Conservation (phyloP, 2,888 invertebrate genomes). For the Drosophila atroscutellata region DNA sequence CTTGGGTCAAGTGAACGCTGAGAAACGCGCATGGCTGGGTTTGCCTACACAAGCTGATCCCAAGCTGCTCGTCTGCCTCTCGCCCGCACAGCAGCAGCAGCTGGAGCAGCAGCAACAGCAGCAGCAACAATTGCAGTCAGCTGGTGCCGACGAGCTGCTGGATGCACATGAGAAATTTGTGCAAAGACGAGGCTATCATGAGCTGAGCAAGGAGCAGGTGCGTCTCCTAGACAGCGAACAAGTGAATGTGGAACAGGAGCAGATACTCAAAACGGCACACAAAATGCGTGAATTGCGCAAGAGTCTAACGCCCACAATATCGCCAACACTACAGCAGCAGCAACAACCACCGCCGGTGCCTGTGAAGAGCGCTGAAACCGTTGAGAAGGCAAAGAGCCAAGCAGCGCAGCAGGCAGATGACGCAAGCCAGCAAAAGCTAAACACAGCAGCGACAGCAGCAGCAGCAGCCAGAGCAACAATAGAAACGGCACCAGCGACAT, state of each 20-base stretch:
- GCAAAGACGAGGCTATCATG: conserved; percentile 88
- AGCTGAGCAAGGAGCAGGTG: conserved; percentile 82
- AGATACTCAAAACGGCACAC: conserved; percentile 77
- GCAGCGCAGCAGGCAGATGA: conserved; percentile 55
- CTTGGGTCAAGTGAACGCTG: conserved; percentile 24
- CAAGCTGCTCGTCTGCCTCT: conserved; percentile 88
- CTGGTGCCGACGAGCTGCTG: conserved; percentile 86
- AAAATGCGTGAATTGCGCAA: conserved; percentile 83
- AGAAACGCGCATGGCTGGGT: conserved; percentile 86
- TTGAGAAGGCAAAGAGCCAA: conserved; percentile 72
- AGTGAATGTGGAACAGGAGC: conserved; percentile 69
- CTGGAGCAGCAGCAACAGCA: conserved; percentile 84
- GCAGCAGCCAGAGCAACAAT: conserved; percentile 31
- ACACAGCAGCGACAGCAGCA: conserved; percentile 14
- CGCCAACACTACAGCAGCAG: conserved; percentile 75
- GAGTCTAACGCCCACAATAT: conserved; percentile 81
- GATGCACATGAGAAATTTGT: conserved; percentile 90
- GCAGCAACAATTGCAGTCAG: conserved; percentile 83
- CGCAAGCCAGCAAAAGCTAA: conserved; percentile 47
- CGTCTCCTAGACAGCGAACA: conserved; percentile 75
- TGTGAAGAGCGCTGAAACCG: conserved; percentile 78
- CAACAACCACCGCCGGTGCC: conserved; percentile 83
- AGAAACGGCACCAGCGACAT: conserved; percentile 53
- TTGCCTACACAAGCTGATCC: conserved; percentile 88
- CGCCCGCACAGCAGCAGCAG: conserved; percentile 88